Evolutionary conservation across 2,797 vertebrate species (phyloP), one percentile per base, ranked within the genome.

Genomic region (Phoebastria nigripes): DNA sequence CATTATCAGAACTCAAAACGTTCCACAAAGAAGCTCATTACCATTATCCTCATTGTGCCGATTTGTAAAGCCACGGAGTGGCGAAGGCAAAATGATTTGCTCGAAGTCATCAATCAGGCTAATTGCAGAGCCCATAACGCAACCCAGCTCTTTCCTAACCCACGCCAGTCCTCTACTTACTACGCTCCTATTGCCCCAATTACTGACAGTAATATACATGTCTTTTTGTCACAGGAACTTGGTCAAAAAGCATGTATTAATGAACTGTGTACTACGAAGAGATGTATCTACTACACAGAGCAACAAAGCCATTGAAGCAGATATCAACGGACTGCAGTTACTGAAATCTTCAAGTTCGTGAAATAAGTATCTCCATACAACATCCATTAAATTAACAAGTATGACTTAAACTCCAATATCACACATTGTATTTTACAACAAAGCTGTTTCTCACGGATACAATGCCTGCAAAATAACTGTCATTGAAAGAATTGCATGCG

Each of bases 301-400:
- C 72, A 63, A 55, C 92, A 82, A 54, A 92, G 44, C 39, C 47
- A 55, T 3, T 70, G 58, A 65, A 51, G 52, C n/a, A 62, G 71
- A 0, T 56, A 89, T 56, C 87, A 72, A 17, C 20, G 73, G 72
- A 24, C 54, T 51, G 69, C 3, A 81, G 79, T 33, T 44, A 72
- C 66, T 35, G 67, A 89, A 82, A 92, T 87, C 78, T 82, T 84
- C 63, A 52, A 12, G 35, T 82, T 35, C 0, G 0, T 2, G 24
- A 86, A 94, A 54, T 56, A 82, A 86, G 18, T 28, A 41, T 62
- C 62, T 86, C 41, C 42, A 94, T 83, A 81, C 70, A 83, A 69
- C 33, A 33, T 81, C 73, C 69, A 73, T 94, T 94, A 88, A 91
- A 88, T 81, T 81, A 96, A 91, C 76, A 88, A 93, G 76, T 79